Percentiles rank a stretch among this genome's conserved stretches.
Evolutionary conservation across 1,140 invertebrate genomes (phyloP).

Genomic region (Battus philenor): DNA sequence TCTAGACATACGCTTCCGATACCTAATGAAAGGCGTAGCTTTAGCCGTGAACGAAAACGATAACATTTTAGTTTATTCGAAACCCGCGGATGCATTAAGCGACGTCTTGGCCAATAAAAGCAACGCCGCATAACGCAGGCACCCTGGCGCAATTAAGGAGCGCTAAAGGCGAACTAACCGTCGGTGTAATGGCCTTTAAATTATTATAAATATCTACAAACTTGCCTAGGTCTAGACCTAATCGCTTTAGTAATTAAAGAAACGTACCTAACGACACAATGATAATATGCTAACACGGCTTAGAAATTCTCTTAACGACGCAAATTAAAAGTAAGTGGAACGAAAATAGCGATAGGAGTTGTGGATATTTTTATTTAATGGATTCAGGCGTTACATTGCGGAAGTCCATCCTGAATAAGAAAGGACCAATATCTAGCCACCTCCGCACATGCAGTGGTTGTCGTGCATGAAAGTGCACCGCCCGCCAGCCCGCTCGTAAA

Average conservation of each 20-base stretch:
- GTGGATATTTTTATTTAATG: too few relatives aligned
- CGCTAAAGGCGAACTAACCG: constrained; percentile 16
- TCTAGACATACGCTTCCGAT: too few relatives aligned
- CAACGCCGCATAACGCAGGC: constrained; percentile 1
- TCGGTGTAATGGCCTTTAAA: constrained; percentile 25
- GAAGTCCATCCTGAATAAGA: too few relatives aligned
- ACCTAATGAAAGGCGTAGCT: too few relatives aligned
- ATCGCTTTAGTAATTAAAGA: constrained; percentile 29
- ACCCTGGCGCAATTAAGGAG: constrained; percentile 18
- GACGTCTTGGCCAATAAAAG: constrained; percentile 2
- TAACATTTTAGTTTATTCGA: not conserved
- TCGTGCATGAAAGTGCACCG: too few relatives aligned
- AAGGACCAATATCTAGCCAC: too few relatives aligned
- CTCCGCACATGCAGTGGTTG: too few relatives aligned
- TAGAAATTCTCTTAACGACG: constrained; percentile 7
- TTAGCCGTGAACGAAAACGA: too few relatives aligned
- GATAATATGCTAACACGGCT: not conserved
- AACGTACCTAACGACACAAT: constrained; percentile 10
- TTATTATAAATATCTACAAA: constrained; percentile 26
- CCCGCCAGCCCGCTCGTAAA: too few relatives aligned
- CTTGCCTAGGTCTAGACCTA: constrained; percentile 16
- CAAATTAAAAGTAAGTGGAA: constrained; percentile 4
- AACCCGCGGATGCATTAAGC: constrained; percentile 4
- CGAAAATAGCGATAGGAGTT: not conserved
- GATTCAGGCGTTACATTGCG: too few relatives aligned